A percentile compares a stretch with the other conserved stretches of the same genome.
Evolutionary conservation across 2,797 vertebrate genomes (phyloP).

Genomic region (Poeciliopsis turneri): DNA sequence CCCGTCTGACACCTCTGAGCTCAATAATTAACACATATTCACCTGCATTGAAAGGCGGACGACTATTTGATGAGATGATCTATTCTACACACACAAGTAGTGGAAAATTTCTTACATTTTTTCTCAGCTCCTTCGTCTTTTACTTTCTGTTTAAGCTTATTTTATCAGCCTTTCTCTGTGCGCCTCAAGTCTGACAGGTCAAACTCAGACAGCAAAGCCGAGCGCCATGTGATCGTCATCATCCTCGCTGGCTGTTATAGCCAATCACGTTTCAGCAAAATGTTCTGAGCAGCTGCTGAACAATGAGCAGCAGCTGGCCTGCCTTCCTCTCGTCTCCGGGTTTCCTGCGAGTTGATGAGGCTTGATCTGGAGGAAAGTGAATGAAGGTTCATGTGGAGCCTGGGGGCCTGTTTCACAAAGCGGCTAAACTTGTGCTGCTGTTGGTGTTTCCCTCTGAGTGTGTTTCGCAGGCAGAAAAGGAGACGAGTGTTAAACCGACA

Average conservation of each 20-base stretch:
- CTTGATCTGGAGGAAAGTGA: constrained; percentile 19
- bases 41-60: not conserved
- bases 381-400: constrained; percentile 19
- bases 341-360: constrained; percentile 20
- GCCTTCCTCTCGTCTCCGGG: not conserved
- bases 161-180: not conserved
- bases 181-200: not conserved
- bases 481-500: constrained; percentile 37
- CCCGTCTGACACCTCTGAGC: not conserved
- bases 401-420: not conserved
- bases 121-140: not conserved
- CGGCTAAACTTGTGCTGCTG: not conserved
- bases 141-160: not conserved
- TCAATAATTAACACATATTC: constrained; percentile 13
- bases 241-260: not conserved
- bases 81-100: not conserved
- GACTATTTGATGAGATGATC: not conserved
- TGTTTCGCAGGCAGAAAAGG: not conserved
- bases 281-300: constrained; percentile 16
- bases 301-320: constrained; percentile 25
- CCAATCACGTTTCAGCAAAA: constrained; percentile 27
- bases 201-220: constrained; percentile 10
- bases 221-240: constrained; percentile 20
- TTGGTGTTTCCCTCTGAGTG: not conserved
- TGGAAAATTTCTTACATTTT: not conserved